These are phyloP conservation scores for Cryptoblepharus egeriae DNA, from an alignment of 2,797 vertebrate species.

Conservation along the genomic window DNA sequence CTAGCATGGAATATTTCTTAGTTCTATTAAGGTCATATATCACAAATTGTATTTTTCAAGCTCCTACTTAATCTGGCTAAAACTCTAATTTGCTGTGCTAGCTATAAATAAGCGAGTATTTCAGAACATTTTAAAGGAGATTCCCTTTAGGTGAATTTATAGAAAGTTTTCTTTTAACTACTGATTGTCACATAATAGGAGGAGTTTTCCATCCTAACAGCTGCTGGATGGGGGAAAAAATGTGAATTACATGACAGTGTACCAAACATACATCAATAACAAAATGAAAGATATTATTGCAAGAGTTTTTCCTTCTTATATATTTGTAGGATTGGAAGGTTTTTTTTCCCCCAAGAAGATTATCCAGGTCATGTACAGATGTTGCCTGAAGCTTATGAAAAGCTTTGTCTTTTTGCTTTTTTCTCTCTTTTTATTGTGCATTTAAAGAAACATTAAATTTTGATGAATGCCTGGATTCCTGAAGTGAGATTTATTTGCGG, in stretches of 20 bases:
- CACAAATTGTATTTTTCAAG: conserved; percentile 65
- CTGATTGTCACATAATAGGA: conserved; percentile 30
- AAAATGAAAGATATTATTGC: conserved; percentile 59
- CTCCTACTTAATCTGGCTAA: conserved; percentile 65
- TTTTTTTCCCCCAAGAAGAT: conserved; percentile 33
- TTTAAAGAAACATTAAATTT: conserved; percentile 61
- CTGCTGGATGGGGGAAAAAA: conserved; percentile 31
- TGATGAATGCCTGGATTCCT: conserved; percentile 60
- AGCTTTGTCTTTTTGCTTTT: conserved; percentile 21
- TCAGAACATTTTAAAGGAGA: conserved; percentile 55
- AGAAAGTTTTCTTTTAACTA: conserved; percentile 50
- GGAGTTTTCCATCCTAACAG: conserved; percentile 25
- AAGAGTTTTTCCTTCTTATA: conserved; percentile 31
- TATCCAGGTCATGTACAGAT: conserved; percentile 5
- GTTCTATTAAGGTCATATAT: conserved; percentile 75
- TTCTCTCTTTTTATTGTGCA: conserved; percentile 46
- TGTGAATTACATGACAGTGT: conserved; percentile 49
- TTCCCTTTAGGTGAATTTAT: conserved; percentile 48
- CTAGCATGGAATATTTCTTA: conserved; percentile 73
- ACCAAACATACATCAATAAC: conserved; percentile 41
- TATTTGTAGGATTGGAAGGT: not conserved
- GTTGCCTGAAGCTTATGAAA: conserved; percentile 44
- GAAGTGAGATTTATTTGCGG: conserved; percentile 60
- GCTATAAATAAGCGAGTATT: conserved; percentile 54
- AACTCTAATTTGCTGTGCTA: conserved; percentile 55